Conservation (phyloP, 2,888 invertebrate species). For the Erebia ligea region DNA sequence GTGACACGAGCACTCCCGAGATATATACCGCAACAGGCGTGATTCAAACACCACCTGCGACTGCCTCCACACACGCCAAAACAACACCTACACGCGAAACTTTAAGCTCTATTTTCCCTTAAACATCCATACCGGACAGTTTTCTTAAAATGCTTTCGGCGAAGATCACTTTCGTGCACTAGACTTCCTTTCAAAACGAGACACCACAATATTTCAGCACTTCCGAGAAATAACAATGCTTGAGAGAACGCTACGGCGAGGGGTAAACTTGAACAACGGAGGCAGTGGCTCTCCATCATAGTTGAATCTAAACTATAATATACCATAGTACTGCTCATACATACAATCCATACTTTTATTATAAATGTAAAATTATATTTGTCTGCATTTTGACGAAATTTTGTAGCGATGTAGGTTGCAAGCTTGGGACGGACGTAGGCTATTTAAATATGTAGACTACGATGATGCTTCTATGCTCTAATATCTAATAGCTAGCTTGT, state of each 20-base stretch:
- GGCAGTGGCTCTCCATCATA: constrained; percentile 69
- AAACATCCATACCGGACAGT: constrained; percentile 60
- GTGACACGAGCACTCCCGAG: constrained; percentile 66
- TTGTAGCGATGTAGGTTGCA: too few relatives aligned
- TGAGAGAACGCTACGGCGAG: constrained; percentile 60
- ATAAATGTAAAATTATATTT: too few relatives aligned
- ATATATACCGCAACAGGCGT: constrained; percentile 73
- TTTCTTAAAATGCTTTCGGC: constrained; percentile 55
- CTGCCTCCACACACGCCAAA: constrained; percentile 47
- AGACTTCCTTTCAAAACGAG: constrained; percentile 58
- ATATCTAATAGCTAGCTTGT: too few relatives aligned
- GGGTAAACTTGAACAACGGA: constrained; percentile 62
- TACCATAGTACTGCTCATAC: constrained; percentile 21
- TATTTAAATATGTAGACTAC: too few relatives aligned
- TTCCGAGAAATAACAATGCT: constrained; percentile 78
- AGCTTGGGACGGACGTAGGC: too few relatives aligned
- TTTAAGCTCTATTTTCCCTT: constrained; percentile 48
- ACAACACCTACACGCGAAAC: constrained; percentile 41
- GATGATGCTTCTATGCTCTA: too few relatives aligned
- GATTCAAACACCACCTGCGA: constrained; percentile 76
- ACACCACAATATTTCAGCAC: constrained; percentile 75
- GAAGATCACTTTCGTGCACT: constrained; percentile 64
- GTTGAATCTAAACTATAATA: constrained; percentile 49
- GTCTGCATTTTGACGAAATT: too few relatives aligned
- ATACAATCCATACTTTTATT: too few relatives aligned